Evolutionary conservation across 1,140 invertebrate genomes (phyloP), one percentile per base, ranked within the genome.

Genomic region (Geopemphigus sp.): DNA sequence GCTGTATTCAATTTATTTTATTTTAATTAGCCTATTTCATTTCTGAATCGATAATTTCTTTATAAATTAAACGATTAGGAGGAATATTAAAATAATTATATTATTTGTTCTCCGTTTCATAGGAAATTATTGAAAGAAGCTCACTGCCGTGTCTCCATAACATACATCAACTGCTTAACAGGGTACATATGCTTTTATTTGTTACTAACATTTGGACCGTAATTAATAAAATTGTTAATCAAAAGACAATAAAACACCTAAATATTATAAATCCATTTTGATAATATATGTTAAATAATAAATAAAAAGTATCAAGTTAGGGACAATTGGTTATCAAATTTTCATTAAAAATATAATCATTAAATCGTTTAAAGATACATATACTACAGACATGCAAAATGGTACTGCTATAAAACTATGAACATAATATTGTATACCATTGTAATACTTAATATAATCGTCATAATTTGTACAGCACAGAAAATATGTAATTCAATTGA

Each of bases 131-230:
- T 78, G 74, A 78, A 78, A 78, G 74, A 63, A 78, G 74, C 57
- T 78, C 74, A 78, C 22, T 78, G 74, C 74, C 74, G 74, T 78
- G 74, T 78, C 74, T 78, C 56, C 74, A 78, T 78, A 78, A 78
- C 74, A 78, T 78, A 78, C 74, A 78, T 78, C 74, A 78, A 78
- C 74, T 78, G 74, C 74, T 78, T 78, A 78, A 78, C 74, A 78
- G 74, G 74, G 74, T 78, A 78, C 74, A 78, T 78, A 78, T 78
- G 74, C 74, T 78, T 78, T 78, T 78, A 78, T 78, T 78, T 63
- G 74, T 78, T 78, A 78, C 74, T 78, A 78, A 78, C 39, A 76
- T 78, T 78, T 24, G 74, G 74, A 50, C 19, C 26, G 14, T 47
- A 29, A 26, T n/a, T 24, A 72, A 22, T 72, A 72, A 72, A 68